Evolutionary conservation across 2,797 vertebrate species (phyloP).

Genomic region (Betta splendens): DNA sequence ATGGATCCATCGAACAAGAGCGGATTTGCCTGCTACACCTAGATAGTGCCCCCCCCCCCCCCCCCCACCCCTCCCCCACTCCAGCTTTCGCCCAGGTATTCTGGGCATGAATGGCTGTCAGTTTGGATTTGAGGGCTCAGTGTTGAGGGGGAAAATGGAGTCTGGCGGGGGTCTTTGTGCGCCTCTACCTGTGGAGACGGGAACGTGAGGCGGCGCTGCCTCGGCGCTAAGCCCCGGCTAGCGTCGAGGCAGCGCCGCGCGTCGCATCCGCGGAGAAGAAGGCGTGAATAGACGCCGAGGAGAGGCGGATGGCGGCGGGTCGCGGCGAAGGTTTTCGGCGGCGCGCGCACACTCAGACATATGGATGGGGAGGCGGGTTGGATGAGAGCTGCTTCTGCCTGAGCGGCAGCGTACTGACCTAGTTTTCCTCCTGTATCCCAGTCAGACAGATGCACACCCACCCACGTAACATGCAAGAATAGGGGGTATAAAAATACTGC

Average conservation of each 20-base stretch:
- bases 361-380: conserved; percentile 69
- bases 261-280: conserved; percentile 27
- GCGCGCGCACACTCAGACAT: conserved; percentile 50
- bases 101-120: conserved; percentile 84
- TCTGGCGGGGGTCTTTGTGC: conserved; percentile 80
- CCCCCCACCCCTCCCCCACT: conserved; percentile 47
- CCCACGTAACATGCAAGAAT: conserved; percentile 55
- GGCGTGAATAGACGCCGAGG: conserved; percentile 35
- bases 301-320: conserved; percentile 27
- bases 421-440: conserved; percentile 73
- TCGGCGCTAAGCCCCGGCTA: conserved; percentile 53
- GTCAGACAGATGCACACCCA: conserved; percentile 62
- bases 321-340: conserved; percentile 56
- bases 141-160: conserved; percentile 76
- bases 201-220: conserved; percentile 58
- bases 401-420: conserved; percentile 80
- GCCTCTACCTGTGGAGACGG: conserved; percentile 76
- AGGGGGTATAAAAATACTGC: conserved; percentile 59
- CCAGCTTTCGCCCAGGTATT: conserved; percentile 81
- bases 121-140: conserved; percentile 83
- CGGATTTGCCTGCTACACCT: conserved; percentile 83
- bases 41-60: conserved; percentile 72
- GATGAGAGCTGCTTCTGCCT: conserved; percentile 72
- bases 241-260: conserved; percentile 43
- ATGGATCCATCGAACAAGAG: conserved; percentile 73